Conservation (phyloP, 2,113 vertebrate genomes). For the Ochotona princeps region DNA sequence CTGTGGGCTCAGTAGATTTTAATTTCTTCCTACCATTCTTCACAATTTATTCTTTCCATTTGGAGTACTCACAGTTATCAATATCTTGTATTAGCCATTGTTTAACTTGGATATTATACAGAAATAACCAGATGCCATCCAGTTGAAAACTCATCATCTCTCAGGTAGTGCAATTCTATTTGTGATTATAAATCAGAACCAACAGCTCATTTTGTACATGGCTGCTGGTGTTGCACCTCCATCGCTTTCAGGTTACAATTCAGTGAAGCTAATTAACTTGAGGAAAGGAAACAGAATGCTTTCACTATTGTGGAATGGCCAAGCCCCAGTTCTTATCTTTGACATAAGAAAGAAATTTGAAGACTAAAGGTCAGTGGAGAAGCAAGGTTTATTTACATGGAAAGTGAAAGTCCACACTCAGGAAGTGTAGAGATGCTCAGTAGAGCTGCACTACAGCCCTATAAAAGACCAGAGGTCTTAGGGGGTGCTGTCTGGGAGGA, state of each 20-base stretch:
- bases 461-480: too few relatives aligned
- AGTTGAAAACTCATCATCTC: constrained; percentile 44
- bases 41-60: constrained; percentile 42
- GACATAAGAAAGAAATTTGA: too few relatives aligned
- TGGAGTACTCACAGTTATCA: constrained; percentile 53
- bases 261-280: background rate
- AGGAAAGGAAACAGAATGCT: constrained; percentile 9
- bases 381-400: too few relatives aligned
- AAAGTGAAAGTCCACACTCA: too few relatives aligned
- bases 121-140: constrained; percentile 50
- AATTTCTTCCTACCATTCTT: background rate
- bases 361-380: too few relatives aligned
- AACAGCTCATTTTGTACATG: background rate
- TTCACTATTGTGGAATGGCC: background rate
- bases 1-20: background rate
- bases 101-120: constrained; percentile 63
- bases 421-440: too few relatives aligned
- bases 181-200: constrained; percentile 47
- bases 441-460: too few relatives aligned
- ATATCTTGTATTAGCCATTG: constrained; percentile 63
- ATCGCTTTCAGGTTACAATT: constrained; percentile 14
- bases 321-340: too few relatives aligned
- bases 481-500: too few relatives aligned
- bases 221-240: background rate
- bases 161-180: constrained; percentile 22